phyloP scores from a whole-genome alignment of 1,140 invertebrate genomes.

The Neotoxoptera formosana region DNA sequence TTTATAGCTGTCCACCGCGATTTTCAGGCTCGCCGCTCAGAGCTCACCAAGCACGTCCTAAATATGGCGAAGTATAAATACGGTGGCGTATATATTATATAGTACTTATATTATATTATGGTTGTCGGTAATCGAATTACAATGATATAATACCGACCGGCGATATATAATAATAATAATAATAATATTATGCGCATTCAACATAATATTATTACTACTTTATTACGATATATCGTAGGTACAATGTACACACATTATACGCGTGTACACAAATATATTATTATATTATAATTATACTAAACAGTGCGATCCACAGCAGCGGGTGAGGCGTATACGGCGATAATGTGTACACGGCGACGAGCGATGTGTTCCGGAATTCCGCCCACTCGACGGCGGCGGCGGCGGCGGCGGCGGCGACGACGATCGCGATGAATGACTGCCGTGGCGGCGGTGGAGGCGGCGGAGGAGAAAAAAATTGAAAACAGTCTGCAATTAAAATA shows the following conservation, averaged over 20 bases:
- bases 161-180: not conserved
- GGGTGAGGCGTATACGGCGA: not conserved
- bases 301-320: not conserved
- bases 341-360: not conserved
- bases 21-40: too few species aligned
- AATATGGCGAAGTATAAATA: not conserved
- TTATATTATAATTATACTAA: too few species aligned
- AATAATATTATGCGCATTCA: not conserved
- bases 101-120: not conserved
- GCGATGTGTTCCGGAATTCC: constrained; percentile 14
- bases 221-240: not conserved
- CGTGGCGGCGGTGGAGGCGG: not conserved
- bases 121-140: not conserved
- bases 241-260: not conserved
- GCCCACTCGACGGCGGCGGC: constrained; percentile 1
- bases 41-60: not conserved
- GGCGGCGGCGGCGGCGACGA: not conserved
- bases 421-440: not conserved
- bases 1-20: too few species aligned
- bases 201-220: too few species aligned
- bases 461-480: not conserved
- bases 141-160: not conserved
- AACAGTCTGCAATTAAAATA: constrained; percentile 30
- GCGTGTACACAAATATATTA: not conserved
- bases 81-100: not conserved